Conservation (phyloP, 2,888 invertebrate genomes). For the Mechanitis messenoides region DNA sequence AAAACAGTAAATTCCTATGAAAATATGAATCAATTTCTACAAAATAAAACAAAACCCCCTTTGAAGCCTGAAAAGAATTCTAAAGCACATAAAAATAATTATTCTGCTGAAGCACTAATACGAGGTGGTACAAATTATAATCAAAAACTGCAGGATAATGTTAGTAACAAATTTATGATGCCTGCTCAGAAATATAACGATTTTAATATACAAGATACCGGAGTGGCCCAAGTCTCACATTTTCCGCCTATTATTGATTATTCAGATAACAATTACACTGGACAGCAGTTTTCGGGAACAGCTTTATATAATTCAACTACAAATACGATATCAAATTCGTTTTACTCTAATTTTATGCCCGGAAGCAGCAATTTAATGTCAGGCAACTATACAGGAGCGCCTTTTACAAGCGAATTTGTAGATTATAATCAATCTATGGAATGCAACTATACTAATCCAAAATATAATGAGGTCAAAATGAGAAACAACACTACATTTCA, state of each 20-base stretch:
- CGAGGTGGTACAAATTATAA: slow-evolving; percentile 55
- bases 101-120: slow-evolving; percentile 66
- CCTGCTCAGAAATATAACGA: slow-evolving; percentile 62
- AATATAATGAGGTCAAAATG: slow-evolving; percentile 67
- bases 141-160: slow-evolving; percentile 57
- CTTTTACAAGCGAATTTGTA: slow-evolving; percentile 62
- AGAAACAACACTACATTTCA: slow-evolving; percentile 55
- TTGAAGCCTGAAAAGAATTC: slow-evolving; percentile 54
- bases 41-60: slow-evolving; percentile 51
- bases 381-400: slow-evolving; percentile 57
- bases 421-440: slow-evolving; percentile 66
- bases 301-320: slow-evolving; percentile 65
- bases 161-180: slow-evolving; percentile 51
- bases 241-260: slow-evolving; percentile 68
- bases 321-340: slow-evolving; percentile 67
- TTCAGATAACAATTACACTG: slow-evolving; percentile 58
- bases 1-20: slow-evolving; percentile 56
- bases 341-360: slow-evolving; percentile 69
- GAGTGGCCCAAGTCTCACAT: slow-evolving; percentile 69
- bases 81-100: slow-evolving; percentile 64
- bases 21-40: slow-evolving; percentile 50
- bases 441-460: slow-evolving; percentile 65
- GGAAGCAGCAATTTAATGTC: slow-evolving; percentile 62
- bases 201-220: slow-evolving; percentile 57
- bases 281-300: slow-evolving; percentile 66